Evolutionary conservation across 2,888 invertebrate species (phyloP), one percentile per base, ranked within the genome.

Genomic region (Brachyopa scutellaris): DNA sequence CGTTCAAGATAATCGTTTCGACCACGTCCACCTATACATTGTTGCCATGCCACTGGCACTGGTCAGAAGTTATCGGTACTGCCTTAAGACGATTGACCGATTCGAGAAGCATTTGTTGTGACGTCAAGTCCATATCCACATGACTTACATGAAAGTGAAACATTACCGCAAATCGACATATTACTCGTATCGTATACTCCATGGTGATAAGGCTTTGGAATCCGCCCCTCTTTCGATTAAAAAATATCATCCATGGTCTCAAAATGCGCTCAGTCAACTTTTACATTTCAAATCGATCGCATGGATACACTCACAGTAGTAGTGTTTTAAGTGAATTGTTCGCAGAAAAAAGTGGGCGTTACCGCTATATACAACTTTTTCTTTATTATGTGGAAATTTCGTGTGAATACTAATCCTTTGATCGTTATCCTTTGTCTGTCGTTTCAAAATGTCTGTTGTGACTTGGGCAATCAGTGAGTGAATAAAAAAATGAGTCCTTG

Each of bases 211-310:
- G 15, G 5, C 8, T 5, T 6, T 8, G 9, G n/a, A 51, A 70
- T 76, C 45, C 79, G 80, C 80, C 80, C 76, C 74, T n/a, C 9
- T 51, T 57, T 57, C 8, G 51, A 67, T 70, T 5, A 26, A 26
- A 3, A 62, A 70, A 76, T 62, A 23, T n/a, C n/a, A 47, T 47
- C 61, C 19, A 42, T 23, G n/a, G 23, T 36, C 31, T 21, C 8
- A n/a, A n/a, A 17, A 33, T 55, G 49, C 42, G 9, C 69, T 80
- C 40, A 80, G 74, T 73, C 51, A 47, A 38, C 13, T 47, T 31
- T 55, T 9, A 11, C 11, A 49, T 40, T 33, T 67, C 21, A 51
- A 26, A 36, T 33, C 53, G 36, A 23, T 51, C 42, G 57, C 42
- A 57, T 74, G 80, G 64, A 69, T 51, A 45, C 11, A 26, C 4